Conservation (phyloP, 2,797 vertebrate genomes). For the Anableps anableps region DNA sequence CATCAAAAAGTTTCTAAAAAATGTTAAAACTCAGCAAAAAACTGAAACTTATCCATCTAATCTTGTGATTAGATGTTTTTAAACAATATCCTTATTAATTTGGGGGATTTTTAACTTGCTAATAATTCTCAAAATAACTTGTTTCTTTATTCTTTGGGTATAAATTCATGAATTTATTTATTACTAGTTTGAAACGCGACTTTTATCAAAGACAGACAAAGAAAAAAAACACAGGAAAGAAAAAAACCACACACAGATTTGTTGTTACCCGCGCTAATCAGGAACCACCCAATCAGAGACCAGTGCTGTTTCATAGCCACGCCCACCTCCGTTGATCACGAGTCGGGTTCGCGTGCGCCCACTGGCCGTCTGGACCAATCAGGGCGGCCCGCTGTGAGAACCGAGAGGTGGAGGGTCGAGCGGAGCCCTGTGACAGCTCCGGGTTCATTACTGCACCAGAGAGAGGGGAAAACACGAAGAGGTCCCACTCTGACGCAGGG, state of each 20-base stretch:
- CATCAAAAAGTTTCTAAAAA: neutral
- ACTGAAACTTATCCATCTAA: neutral
- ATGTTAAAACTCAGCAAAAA: neutral
- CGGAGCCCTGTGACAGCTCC: constrained; percentile 54
- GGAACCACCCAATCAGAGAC: constrained; percentile 47
- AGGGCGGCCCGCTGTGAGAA: constrained; percentile 37
- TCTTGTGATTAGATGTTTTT: neutral
- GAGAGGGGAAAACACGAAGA: constrained; percentile 17
- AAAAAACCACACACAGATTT: constrained; percentile 29
- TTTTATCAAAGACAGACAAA: neutral
- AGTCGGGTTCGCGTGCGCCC: constrained; percentile 59
- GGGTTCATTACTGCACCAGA: constrained; percentile 48
- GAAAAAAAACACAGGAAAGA: neutral
- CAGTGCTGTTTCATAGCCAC: neutral
- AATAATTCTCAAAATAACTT: neutral
- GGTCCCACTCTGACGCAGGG: constrained; percentile 40
- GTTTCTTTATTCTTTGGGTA: neutral
- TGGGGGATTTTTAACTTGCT: neutral
- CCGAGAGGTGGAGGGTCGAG: constrained; percentile 29
- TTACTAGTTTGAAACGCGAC: too few relatives aligned
- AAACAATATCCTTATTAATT: neutral
- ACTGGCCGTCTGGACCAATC: constrained; percentile 61
- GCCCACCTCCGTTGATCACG: constrained; percentile 57
- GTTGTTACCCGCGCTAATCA: constrained; percentile 49
- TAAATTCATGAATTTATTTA: neutral